These are phyloP conservation scores for Protobothrops mucrosquamatus DNA, from an alignment of 2,113 vertebrate species.

Conservation along the genomic window DNA sequence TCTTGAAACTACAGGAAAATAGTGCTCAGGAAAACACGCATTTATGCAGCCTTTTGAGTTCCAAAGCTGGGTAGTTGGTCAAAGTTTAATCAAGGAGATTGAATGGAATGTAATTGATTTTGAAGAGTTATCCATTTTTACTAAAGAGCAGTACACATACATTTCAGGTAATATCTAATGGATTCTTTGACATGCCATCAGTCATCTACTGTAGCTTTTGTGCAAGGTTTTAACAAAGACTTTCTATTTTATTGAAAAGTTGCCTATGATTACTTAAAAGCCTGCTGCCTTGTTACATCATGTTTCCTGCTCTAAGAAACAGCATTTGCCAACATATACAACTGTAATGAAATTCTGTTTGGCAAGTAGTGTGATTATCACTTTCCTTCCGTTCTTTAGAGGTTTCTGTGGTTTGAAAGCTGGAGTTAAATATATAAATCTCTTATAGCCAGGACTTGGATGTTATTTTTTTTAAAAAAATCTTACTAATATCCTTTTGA, in stretches of 20 bases:
- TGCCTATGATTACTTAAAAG: slow-evolving; percentile 31
- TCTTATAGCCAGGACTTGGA: slow-evolving; percentile 19
- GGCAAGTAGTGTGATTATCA: slow-evolving; percentile 42
- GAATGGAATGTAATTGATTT: slow-evolving; percentile 35
- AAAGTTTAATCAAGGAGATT: slow-evolving; percentile 34
- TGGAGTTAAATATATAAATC: background rate
- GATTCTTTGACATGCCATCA: background rate
- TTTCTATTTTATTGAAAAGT: background rate
- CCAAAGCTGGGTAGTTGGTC: slow-evolving; percentile 9
- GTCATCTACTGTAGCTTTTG: slow-evolving; percentile 1
- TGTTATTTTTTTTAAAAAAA: background rate
- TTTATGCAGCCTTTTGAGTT: background rate
- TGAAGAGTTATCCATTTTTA: slow-evolving; percentile 24
- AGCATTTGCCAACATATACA: slow-evolving; percentile 14
- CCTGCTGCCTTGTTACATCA: slow-evolving; percentile 14
- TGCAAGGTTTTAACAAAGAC: slow-evolving; percentile 7
- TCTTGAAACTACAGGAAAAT: slow-evolving; percentile 13
- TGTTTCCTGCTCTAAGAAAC: background rate
- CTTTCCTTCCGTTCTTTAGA: slow-evolving; percentile 23
- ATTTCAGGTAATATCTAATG: background rate
- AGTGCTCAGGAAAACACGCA: background rate
- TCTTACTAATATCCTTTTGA: slow-evolving; percentile 20
- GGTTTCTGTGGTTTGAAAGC: slow-evolving; percentile 13
- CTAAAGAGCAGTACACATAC: slow-evolving; percentile 19
- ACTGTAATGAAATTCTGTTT: slow-evolving; percentile 16